Conservation (phyloP, 2,888 invertebrate species). For the Ypsolopha sequella region DNA sequence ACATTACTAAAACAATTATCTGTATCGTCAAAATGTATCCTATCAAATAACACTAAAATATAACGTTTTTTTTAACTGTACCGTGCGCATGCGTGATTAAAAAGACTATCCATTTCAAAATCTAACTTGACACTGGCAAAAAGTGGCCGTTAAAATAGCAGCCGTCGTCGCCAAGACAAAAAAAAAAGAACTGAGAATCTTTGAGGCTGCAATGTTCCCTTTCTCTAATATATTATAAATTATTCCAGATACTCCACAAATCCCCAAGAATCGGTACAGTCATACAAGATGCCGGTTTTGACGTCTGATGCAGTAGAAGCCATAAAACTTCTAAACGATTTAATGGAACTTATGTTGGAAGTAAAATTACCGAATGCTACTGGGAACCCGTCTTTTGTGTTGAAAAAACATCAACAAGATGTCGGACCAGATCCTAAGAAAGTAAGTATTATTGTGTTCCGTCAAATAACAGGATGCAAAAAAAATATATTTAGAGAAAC, state of each 20-base stretch:
- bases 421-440: slow-evolving; percentile 38
- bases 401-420: slow-evolving; percentile 29
- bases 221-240: background rate
- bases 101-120: too few relatives aligned
- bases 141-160: too few relatives aligned
- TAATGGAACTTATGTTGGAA: slow-evolving; percentile 15
- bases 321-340: slow-evolving; percentile 15
- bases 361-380: slow-evolving; percentile 23
- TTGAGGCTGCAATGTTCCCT: too few relatives aligned
- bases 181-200: too few relatives aligned
- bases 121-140: too few relatives aligned
- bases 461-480: background rate
- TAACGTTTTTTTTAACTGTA: too few relatives aligned
- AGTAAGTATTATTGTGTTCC: slow-evolving; percentile 21
- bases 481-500: too few relatives aligned
- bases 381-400: slow-evolving; percentile 14
- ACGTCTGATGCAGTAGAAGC: slow-evolving; percentile 17
- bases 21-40: too few relatives aligned
- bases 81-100: too few relatives aligned
- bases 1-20: too few relatives aligned
- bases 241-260: slow-evolving; percentile 66
- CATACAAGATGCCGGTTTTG: slow-evolving; percentile 13
- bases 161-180: too few relatives aligned
- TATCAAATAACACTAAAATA: too few relatives aligned
- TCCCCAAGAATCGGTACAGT: slow-evolving; percentile 47